A percentile compares a stretch with the other conserved stretches of the same genome.
Evolutionary conservation across 2,113 vertebrate genomes (phyloP).

Genomic region (Lathamus discolor): DNA sequence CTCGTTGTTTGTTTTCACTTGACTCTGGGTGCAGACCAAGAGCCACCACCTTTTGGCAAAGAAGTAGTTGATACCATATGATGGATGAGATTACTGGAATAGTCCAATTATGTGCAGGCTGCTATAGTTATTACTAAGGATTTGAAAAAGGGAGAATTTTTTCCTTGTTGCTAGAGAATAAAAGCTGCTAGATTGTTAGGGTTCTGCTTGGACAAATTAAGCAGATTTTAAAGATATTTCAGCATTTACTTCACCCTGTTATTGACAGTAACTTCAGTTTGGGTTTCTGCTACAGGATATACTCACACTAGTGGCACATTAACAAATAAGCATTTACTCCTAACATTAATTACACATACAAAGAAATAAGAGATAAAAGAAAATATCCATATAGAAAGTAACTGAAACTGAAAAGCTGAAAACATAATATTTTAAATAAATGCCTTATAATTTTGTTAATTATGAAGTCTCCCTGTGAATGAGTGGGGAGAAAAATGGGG

Average conservation of each 20-base stretch:
- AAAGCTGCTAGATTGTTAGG: background rate
- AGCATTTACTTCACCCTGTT: rapidly evolving
- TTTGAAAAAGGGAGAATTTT: background rate
- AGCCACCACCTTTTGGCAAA: background rate
- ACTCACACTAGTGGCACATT: background rate
- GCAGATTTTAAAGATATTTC: background rate
- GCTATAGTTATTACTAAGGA: background rate
- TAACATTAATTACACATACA: background rate
- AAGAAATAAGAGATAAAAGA: background rate
- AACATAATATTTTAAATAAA: background rate
- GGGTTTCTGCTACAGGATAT: background rate
- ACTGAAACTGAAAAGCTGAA: background rate
- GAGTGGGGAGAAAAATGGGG: background rate
- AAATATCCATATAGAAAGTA: background rate
- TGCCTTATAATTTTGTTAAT: background rate
- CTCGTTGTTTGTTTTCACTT: background rate
- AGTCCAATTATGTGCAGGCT: background rate
- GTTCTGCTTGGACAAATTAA: background rate
- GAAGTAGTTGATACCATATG: background rate
- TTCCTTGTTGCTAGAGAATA: background rate
- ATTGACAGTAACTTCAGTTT: background rate
- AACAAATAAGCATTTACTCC: background rate
- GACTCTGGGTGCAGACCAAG: background rate
- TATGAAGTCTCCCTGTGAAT: background rate
- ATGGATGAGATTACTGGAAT: background rate